Base-by-base conservation (phyloP, 2,797 vertebrate genomes). In the Galaxias olidus region DNA sequence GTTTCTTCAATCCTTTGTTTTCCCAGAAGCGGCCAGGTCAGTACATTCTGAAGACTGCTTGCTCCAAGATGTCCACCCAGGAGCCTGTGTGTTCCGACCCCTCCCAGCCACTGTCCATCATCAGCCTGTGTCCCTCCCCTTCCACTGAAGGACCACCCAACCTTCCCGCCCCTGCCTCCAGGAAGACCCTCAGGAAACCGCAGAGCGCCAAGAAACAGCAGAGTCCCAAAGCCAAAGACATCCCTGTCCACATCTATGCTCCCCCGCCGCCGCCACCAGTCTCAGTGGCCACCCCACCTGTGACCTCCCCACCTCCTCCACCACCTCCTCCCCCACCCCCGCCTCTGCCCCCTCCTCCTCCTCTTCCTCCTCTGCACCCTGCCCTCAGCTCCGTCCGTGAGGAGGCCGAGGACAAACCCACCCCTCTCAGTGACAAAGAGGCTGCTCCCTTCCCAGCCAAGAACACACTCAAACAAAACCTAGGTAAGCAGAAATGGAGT, bases 1-100 rank as follows among this genome's bases (percentile, higher is more conserved):
- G 74, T 66, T 47, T 0, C 1, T 0, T 62, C 54, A 44, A 13
- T 8, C n/a, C 12, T 73, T 15, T 42, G 42, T 14, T 53, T 4
- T 70, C 40, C 52, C 77, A 98, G 95, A 96, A 91, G 71, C 85
- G 89, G 46, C 92, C 86, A 7, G 89, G 91, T 30, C 92, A 86
- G 18, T 89, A 92, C 75, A 81, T 91, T 69, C 66, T 89, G 70
- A 95, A 94, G 79, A 90, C 90, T 0, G 87, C 93, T 68, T 44
- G 53, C 44, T 78, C 86, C 17, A 90, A 72, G 55, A 65, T 46
- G 67, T 79, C 75, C 48, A 8, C 76, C 0, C 9, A 72, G 12
- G 66, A 30, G 9, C 59, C 47, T 64, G 70, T 61, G 0, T 65
- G 61, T 61, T 65, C 67, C 0, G 65, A 30, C 0, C n/a, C 83